Base-by-base conservation (phyloP, 2,888 invertebrate species). In the Slavum lentiscoides region DNA sequence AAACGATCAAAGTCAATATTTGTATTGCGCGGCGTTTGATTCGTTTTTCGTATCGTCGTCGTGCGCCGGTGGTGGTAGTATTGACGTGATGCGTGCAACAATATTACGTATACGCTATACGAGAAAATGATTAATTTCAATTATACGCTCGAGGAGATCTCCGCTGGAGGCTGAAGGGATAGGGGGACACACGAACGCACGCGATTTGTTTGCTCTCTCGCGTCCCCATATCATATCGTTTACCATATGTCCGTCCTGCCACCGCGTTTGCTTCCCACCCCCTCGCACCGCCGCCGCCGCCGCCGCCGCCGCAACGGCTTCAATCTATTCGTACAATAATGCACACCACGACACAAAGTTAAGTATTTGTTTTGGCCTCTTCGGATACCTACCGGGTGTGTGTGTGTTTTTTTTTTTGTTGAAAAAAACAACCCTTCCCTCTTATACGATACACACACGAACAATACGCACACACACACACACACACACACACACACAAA, bases 301-400 rank as follows among this genome's bases (percentile, higher is more conserved):
- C 21, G 0, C 59, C 59, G 21, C 30, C 23, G 21, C 3, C 21
- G 11, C 7, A 43, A 43, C 13, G 11, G 11, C 49, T 11, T 49
- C 49, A 11, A 49, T 72, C 72, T 64, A 13, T 6, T 59, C 19
- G 72, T 19, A 55, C 55, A 30, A 30, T 30, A 30, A 30, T 30
- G 13, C 15, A 70, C 53, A 17, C 30, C 53, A 13, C 21, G 19
- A n/a, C 68, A n/a, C 68, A 19, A 11, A 72, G 72, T 72, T 43
- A 72, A 72, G 72, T 72, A 72, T 72, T 72, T 72, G 72, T 72
- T 72, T 66, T 43, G 72, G 72, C 23, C 72, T 72, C 72, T 72
- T 59, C 43, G 59, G 17, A 17, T 70, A 30, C 37, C 19, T 39
- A 17, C 39, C 11, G n/a, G 6, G 53, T 17, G 21, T 21, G 30